phyloP scores from a whole-genome alignment of 2,797 vertebrate species.

The Myotis daubentonii region DNA sequence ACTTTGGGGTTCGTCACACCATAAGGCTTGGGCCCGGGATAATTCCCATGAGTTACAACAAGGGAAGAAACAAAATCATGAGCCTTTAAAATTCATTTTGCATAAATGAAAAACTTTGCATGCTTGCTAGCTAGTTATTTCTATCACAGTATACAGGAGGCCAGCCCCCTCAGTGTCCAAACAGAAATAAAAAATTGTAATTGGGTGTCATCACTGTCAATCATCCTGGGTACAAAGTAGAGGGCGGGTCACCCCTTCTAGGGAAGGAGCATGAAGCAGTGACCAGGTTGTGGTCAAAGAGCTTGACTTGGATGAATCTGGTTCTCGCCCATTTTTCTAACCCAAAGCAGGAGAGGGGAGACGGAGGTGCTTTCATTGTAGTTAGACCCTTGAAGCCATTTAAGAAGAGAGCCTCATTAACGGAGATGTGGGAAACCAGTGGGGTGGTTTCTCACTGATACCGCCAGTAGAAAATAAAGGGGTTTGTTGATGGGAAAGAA shows the following conservation, averaged over 20 bases:
- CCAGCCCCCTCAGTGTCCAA: neutral
- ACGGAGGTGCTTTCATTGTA: neutral
- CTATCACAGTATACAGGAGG: neutral
- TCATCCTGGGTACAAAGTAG: neutral
- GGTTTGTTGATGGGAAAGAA: fast-evolving
- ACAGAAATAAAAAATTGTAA: neutral
- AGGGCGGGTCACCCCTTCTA: neutral
- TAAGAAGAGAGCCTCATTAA: neutral
- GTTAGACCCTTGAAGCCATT: neutral
- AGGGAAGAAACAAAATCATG: neutral
- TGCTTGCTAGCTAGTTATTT: slow-evolving; percentile 10
- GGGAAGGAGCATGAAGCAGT: neutral
- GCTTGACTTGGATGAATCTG: neutral
- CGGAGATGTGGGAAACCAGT: neutral
- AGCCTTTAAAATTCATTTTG: slow-evolving; percentile 37
- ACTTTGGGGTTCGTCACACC: neutral
- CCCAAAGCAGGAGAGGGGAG: neutral
- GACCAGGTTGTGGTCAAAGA: neutral
- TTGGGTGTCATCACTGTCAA: neutral
- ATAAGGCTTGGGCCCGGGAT: neutral
- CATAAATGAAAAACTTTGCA: neutral
- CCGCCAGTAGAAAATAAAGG: neutral
- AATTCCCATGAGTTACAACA: neutral
- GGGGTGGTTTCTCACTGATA: neutral
- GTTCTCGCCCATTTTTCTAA: neutral